These are phyloP conservation scores for Apodemia zela DNA, from an alignment of 2,888 invertebrate species.

Conservation along the genomic window DNA sequence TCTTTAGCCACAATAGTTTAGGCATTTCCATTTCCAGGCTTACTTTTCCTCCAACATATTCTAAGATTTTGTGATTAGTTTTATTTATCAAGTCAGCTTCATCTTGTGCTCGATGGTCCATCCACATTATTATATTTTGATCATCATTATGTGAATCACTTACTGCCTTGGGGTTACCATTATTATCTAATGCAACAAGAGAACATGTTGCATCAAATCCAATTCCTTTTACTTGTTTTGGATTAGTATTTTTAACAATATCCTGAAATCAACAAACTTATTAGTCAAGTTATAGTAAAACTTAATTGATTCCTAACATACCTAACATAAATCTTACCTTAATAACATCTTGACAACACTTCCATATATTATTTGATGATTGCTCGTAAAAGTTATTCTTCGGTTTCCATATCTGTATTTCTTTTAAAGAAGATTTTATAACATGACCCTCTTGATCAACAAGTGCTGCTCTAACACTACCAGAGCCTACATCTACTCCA, in stretches of 20 bases:
- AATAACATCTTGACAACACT: constrained; percentile 85
- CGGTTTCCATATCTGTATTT: constrained; percentile 89
- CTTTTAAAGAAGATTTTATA: constrained; percentile 80
- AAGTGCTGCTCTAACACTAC: constrained; percentile 92
- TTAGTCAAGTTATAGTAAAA: background rate
- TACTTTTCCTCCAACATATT: constrained; percentile 94
- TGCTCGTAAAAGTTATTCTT: constrained; percentile 91
- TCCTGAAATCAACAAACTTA: constrained; percentile 64
- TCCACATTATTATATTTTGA: constrained; percentile 94
- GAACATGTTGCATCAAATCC: constrained; percentile 99
- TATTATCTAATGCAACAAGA: constrained; percentile 87
- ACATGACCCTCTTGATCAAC: constrained; percentile 86
- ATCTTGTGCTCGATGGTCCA: constrained; percentile 92
- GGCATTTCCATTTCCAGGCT: constrained; percentile 99
- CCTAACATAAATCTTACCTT: constrained; percentile 82
- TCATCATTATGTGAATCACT: constrained; percentile 83
- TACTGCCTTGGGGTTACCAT: constrained; percentile 85
- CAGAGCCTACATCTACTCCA: constrained; percentile 96
- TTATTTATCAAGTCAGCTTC: constrained; percentile 91
- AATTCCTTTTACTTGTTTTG: constrained; percentile 86
- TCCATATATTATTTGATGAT: constrained; percentile 94
- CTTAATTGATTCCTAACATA: background rate
- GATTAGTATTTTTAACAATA: constrained; percentile 76
- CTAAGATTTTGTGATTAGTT: constrained; percentile 86
- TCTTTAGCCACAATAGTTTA: constrained; percentile 95